Conservation (phyloP, 2,888 invertebrate genomes). For the Coenonympha arcania region DNA sequence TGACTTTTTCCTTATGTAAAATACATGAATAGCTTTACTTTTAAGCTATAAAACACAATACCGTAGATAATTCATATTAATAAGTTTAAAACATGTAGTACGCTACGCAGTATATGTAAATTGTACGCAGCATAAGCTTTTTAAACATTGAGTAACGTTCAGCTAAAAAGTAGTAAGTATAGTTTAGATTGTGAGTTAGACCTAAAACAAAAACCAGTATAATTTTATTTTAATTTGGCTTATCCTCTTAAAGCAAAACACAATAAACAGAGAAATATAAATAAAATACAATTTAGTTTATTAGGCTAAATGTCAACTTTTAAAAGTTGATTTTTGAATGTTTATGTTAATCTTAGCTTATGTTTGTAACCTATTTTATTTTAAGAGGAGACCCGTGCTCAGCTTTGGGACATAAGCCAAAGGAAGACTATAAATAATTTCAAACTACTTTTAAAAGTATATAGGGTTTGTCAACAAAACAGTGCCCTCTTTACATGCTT, state of each 20-base stretch:
- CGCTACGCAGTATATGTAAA: conserved; percentile 3
- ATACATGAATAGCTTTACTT: not conserved
- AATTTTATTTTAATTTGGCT: conserved; percentile 21
- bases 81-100: not conserved
- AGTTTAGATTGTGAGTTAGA: conserved; percentile 23
- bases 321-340: conserved; percentile 7
- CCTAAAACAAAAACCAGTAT: conserved; percentile 15
- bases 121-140: conserved; percentile 10
- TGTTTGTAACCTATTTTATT: no score
- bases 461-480: no score
- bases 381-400: no score
- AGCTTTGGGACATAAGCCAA: no score
- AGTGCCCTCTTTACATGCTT: no score
- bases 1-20: not conserved
- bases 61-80: not conserved
- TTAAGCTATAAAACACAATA: not conserved
- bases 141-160: not conserved
- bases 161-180: not conserved
- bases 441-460: no score
- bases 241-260: conserved; percentile 15
- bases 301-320: conserved; percentile 14
- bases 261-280: conserved; percentile 11
- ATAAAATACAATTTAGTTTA: conserved; percentile 5
- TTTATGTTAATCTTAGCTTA: no score
- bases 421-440: no score